These are phyloP conservation scores for Reinhardtius hippoglossoides DNA, from an alignment of 2,113 vertebrate species.

Conservation along the genomic window DNA sequence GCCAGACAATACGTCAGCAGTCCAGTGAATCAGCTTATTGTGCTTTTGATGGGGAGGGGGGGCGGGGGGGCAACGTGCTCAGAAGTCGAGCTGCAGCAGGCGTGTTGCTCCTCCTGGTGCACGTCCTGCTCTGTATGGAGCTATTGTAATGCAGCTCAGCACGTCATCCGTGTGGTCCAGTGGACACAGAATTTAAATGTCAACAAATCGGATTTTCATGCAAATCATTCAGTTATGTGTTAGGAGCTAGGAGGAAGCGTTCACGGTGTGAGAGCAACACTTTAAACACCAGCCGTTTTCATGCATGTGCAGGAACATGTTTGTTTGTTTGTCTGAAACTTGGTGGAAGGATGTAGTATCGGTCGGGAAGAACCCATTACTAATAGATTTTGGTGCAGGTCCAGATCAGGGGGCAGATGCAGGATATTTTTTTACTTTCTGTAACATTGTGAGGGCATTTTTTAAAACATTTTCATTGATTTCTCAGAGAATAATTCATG, in stretches of 20 bases:
- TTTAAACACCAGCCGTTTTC: too few relatives aligned
- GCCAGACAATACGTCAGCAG: slow-evolving; percentile 74
- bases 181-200: neutral
- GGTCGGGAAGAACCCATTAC: too few relatives aligned
- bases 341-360: too few relatives aligned
- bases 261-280: too few relatives aligned
- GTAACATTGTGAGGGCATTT: too few relatives aligned
- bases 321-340: too few relatives aligned
- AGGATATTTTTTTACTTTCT: too few relatives aligned
- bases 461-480: too few relatives aligned
- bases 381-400: too few relatives aligned
- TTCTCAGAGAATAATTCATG: too few relatives aligned
- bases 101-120: slow-evolving; percentile 29
- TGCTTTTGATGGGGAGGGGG: slow-evolving; percentile 31
- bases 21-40: slow-evolving; percentile 72
- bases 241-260: neutral
- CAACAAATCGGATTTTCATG: neutral
- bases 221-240: neutral
- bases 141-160: slow-evolving; percentile 24
- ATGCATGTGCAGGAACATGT: too few relatives aligned
- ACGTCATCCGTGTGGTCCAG: neutral
- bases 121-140: slow-evolving; percentile 30
- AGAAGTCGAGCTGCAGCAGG: slow-evolving; percentile 40
- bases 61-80: slow-evolving; percentile 19
- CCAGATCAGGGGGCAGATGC: too few relatives aligned